Conservation (phyloP, 1,140 invertebrate species). For the Polypedilum vanderplanki region DNA sequence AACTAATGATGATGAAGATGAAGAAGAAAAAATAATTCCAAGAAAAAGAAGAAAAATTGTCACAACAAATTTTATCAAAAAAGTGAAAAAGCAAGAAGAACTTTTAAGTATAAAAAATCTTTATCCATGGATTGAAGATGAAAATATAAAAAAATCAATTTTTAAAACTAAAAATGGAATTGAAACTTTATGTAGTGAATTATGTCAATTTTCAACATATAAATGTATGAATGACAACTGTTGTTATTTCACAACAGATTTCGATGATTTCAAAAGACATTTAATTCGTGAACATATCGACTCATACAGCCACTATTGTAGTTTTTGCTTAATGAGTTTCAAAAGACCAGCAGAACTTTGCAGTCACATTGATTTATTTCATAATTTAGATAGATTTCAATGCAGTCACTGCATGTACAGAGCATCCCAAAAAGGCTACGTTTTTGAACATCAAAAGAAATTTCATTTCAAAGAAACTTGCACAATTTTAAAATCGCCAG, state of each 20-base stretch:
- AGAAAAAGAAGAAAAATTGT: too few relatives aligned
- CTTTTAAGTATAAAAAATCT: background rate
- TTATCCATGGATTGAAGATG: slow-evolving; percentile 4
- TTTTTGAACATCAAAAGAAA: background rate
- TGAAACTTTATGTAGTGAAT: background rate
- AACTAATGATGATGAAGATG: too few relatives aligned
- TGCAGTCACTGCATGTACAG: background rate
- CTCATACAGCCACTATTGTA: background rate
- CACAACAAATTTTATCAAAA: background rate
- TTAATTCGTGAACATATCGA: background rate
- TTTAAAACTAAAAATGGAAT: background rate
- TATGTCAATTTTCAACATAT: background rate
- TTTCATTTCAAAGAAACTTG: background rate
- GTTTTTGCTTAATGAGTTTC: background rate
- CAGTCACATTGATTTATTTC: background rate
- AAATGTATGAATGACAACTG: background rate
- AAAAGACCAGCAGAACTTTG: background rate
- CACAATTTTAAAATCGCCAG: background rate
- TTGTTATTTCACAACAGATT: background rate
- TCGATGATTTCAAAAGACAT: background rate
- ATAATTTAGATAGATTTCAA: slow-evolving; percentile 6
- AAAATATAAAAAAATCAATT: background rate
- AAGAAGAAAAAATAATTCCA: too few relatives aligned
- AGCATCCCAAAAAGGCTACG: background rate
- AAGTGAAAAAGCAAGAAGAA: background rate